phyloP scores from a whole-genome alignment of 2,113 vertebrate species.

The Pholis gunnellus region DNA sequence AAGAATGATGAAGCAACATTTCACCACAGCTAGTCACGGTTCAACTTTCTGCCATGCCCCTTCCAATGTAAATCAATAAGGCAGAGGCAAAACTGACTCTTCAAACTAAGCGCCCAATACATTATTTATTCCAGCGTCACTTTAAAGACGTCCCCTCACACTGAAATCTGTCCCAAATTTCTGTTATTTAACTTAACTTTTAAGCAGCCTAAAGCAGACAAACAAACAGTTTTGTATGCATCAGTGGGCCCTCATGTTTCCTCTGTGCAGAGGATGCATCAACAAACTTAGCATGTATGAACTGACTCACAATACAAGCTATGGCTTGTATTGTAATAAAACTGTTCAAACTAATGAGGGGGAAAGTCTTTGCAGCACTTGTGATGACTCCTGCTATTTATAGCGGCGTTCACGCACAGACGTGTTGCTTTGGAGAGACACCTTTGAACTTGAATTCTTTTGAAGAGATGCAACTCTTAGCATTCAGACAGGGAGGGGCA shows the following conservation, averaged over 20 bases:
- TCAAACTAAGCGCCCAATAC: background rate
- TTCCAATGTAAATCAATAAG: background rate
- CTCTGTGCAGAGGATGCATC: background rate
- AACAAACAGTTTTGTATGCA: background rate
- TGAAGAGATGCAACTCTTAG: background rate
- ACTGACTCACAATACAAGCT: background rate
- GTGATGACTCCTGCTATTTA: slow-evolving; percentile 17
- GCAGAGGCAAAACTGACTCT: background rate
- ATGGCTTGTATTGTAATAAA: background rate
- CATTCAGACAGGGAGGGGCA: background rate
- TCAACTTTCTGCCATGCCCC: background rate
- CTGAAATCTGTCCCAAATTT: background rate
- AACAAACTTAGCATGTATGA: background rate
- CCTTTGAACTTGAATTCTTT: slow-evolving; percentile 22
- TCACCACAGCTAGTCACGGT: background rate
- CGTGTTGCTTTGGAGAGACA: slow-evolving; percentile 19
- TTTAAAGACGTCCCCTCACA: background rate
- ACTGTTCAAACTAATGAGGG: slow-evolving; percentile 3
- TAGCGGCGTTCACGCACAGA: slow-evolving; percentile 1
- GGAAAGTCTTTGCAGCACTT: slow-evolving; percentile 15
- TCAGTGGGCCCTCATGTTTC: background rate
- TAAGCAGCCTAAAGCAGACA: background rate
- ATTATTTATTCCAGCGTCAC: background rate
- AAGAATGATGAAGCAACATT: background rate
- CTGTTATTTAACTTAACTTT: background rate